Percentiles rank a stretch among this genome's conserved stretches.
Conservation (phyloP, 2,888 invertebrate genomes). For the Drosophila barbarae region DNA sequence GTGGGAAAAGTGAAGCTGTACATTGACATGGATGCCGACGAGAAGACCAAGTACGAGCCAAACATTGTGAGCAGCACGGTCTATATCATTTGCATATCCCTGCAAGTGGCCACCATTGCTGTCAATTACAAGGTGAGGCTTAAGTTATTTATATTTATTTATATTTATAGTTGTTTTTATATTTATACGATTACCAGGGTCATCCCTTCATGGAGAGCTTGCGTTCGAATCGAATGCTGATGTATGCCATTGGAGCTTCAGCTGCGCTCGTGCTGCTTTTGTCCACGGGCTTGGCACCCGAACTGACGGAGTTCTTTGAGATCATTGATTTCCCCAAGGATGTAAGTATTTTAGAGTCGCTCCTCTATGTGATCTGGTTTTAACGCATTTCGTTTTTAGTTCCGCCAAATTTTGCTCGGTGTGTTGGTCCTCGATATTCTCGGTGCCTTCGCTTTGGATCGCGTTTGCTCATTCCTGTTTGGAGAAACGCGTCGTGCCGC, state of each 20-base stretch:
- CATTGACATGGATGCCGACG: slow-evolving; percentile 83
- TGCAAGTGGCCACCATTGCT: slow-evolving; percentile 99
- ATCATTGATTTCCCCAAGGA: slow-evolving; percentile 95
- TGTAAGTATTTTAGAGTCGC: slow-evolving; percentile 82
- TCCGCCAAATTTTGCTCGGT: slow-evolving; percentile 90
- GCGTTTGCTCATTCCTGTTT: slow-evolving; percentile 90
- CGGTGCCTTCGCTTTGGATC: slow-evolving; percentile 91
- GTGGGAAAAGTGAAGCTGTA: slow-evolving; percentile 83
- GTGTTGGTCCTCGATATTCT: slow-evolving; percentile 92
- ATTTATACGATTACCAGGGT: slow-evolving; percentile 82
- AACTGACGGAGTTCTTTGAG: slow-evolving; percentile 93
- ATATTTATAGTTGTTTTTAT: background rate
- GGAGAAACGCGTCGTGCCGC: slow-evolving; percentile 85
- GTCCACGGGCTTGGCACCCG: slow-evolving; percentile 91
- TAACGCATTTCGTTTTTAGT: slow-evolving; percentile 83
- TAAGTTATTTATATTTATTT: background rate
- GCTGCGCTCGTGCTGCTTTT: slow-evolving; percentile 90
- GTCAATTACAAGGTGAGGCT: slow-evolving; percentile 95
- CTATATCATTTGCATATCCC: slow-evolving; percentile 97
- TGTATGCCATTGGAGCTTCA: slow-evolving; percentile 93
- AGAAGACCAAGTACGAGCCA: slow-evolving; percentile 93
- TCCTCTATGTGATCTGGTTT: background rate
- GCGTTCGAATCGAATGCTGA: slow-evolving; percentile 92
- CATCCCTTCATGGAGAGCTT: slow-evolving; percentile 99
- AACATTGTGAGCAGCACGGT: slow-evolving; percentile 98